These are phyloP conservation scores for Vicugna pacos DNA, from an alignment of 2,113 vertebrate species.

Conservation along the genomic window DNA sequence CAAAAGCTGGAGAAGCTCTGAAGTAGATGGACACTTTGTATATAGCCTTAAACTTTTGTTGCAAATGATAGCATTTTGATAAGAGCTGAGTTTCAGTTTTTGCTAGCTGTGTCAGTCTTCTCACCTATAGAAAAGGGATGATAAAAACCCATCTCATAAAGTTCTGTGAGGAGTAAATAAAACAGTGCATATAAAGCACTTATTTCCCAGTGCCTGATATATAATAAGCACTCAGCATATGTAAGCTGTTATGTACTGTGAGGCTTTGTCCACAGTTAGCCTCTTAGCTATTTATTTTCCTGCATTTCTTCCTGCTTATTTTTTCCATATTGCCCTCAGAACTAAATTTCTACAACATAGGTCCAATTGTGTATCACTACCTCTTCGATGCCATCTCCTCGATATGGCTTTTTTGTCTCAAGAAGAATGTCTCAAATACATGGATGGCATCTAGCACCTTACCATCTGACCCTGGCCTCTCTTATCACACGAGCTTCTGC, in stretches of 20 bases:
- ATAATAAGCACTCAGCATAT: background rate
- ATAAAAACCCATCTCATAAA: background rate
- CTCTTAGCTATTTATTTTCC: background rate
- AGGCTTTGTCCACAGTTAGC: background rate
- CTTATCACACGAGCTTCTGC: background rate
- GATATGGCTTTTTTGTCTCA: background rate
- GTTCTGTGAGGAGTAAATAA: background rate
- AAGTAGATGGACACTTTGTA: slow-evolving; percentile 23
- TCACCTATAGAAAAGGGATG: background rate
- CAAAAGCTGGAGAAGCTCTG: slow-evolving; percentile 28
- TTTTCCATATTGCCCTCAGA: background rate
- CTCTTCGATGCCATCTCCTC: background rate
- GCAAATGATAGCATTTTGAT: slow-evolving; percentile 19
- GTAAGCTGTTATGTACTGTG: background rate
- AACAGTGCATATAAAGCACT: background rate
- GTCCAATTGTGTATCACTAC: background rate
- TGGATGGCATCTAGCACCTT: background rate
- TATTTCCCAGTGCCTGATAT: background rate
- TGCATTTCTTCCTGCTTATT: background rate
- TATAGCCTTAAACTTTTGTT: slow-evolving; percentile 41
- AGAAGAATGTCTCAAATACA: background rate
- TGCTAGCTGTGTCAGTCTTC: slow-evolving; percentile 21
- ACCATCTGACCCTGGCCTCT: background rate
- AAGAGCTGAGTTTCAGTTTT: slow-evolving; percentile 25
- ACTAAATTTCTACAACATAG: background rate